Base-by-base conservation (phyloP, 2,797 vertebrate genomes). In the Oreonectes daqikongensis region DNA sequence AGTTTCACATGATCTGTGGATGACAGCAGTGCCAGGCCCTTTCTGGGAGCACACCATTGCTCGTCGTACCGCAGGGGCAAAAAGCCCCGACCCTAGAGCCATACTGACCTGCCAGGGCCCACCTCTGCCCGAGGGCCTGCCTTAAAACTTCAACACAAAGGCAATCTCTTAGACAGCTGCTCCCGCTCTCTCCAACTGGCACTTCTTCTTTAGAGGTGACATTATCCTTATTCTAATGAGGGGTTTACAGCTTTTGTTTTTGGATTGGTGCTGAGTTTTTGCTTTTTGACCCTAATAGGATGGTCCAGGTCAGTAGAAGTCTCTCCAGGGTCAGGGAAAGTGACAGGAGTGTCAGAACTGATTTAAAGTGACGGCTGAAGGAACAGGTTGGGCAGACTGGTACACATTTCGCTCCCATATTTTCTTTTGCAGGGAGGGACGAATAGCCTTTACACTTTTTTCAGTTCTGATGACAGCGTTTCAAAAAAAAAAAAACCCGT, bases 211-310 rank as follows among this genome's bases (percentile, higher is more conserved):
- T 68, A 40, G 48, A 81, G 79, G 82, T 90, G 82, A 92, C 86
- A 91, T 87, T 90, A 90, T 92, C 86, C 88, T 86, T 86, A 92
- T 93, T 92, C 86, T 92, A 93, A 93, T 93, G 83, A 92, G 88
- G 89, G 71, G 77, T 81, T 84, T 86, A 85, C 88, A 86, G 77
- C 87, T 88, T 93, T 91, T 90, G 89, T 92, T 92, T 93, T 92
- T 92, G 87, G 85, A 89, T 90, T 89, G 91, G 89, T 88, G 90
- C 84, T 80, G 79, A 59, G 84, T 89, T 77, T 63, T 79, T 81
- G 91, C 90, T 91, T 88, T 90, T 91, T 89, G 89, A 87, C 82
- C 79, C 75, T 81, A 71, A 74, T 69, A 78, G 91, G 92, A 93
- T 88, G 89, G 90, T 79, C 86, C 85, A 87, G 91, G 92, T 93